Evolutionary conservation across 2,888 invertebrate genomes (phyloP).

Genomic region (Sicus ferrugineus): DNA sequence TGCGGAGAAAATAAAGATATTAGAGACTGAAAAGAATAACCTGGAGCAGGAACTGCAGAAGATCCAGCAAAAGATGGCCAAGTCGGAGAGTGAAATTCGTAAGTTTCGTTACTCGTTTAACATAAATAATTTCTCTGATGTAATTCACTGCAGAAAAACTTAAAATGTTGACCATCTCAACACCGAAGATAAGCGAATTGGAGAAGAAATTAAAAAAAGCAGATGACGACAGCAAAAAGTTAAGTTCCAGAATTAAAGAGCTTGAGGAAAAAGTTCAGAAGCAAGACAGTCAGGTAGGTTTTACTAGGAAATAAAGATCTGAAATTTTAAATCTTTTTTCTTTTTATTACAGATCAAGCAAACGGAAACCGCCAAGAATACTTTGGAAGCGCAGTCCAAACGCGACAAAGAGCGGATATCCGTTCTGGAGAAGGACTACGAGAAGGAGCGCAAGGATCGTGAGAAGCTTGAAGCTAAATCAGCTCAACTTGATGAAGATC

Average conservation of each 20-base stretch:
- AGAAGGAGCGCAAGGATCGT: conserved; percentile 71
- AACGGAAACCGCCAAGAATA: conserved; percentile 64
- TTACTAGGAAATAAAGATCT: neutral
- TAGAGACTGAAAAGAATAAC: conserved; percentile 73
- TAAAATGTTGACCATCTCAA: conserved; percentile 60
- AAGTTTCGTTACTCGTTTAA: conserved; percentile 36
- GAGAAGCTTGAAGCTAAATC: conserved; percentile 72
- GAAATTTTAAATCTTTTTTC: neutral
- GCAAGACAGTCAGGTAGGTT: conserved; percentile 63
- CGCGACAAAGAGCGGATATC: conserved; percentile 65
- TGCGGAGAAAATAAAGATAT: conserved; percentile 65
- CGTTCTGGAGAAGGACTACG: conserved; percentile 71
- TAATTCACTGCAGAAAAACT: conserved; percentile 49
- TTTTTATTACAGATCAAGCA: conserved; percentile 63
- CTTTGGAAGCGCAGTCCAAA: conserved; percentile 66
- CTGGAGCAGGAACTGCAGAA: conserved; percentile 73
- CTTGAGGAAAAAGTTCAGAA: conserved; percentile 67
- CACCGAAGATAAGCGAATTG: conserved; percentile 70
- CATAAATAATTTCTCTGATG: neutral
- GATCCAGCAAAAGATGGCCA: conserved; percentile 71
- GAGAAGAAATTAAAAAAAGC: conserved; percentile 74
- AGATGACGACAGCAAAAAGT: conserved; percentile 73
- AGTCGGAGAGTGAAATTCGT: conserved; percentile 67
- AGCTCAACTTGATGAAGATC: conserved; percentile 70
- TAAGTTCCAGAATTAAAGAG: conserved; percentile 67